Evolutionary conservation across 2,888 invertebrate genomes (phyloP).

Genomic region (Piscicola geometra): DNA sequence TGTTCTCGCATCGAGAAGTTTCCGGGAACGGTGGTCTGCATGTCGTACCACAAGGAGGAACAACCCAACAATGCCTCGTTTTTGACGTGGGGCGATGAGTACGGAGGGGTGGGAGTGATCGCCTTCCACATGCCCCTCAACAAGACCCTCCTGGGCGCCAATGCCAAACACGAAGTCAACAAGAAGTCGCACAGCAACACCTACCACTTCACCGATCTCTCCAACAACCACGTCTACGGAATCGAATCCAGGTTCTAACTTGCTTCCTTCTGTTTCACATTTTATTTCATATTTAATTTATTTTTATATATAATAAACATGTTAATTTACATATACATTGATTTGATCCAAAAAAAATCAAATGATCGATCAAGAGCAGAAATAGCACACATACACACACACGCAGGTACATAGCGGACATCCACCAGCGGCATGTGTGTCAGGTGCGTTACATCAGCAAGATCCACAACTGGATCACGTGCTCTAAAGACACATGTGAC

Average conservation of each 20-base stretch:
- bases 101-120: constrained; percentile 58
- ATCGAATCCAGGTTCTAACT: constrained; percentile 58
- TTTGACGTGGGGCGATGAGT: constrained; percentile 70
- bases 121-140: constrained; percentile 35
- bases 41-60: constrained; percentile 35
- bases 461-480: constrained; percentile 68
- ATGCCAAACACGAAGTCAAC: constrained; percentile 31
- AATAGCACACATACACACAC: no score
- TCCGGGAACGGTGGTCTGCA: constrained; percentile 26
- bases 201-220: constrained; percentile 42
- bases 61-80: constrained; percentile 25
- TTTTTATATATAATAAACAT: no score
- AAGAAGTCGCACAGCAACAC: constrained; percentile 18
- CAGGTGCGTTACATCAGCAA: constrained; percentile 64
- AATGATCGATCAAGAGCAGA: no score
- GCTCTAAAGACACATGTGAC: constrained; percentile 62
- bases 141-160: constrained; percentile 33
- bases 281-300: no score
- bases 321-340: no score
- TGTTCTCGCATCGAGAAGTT: constrained; percentile 28
- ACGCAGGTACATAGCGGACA: constrained; percentile 53
- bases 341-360: no score
- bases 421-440: constrained; percentile 68
- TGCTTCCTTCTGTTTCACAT: no score
- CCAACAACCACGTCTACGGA: constrained; percentile 54